These are phyloP conservation scores for Lipotes vexillifer DNA, from an alignment of 2,113 vertebrate genomes.

Conservation along the genomic window DNA sequence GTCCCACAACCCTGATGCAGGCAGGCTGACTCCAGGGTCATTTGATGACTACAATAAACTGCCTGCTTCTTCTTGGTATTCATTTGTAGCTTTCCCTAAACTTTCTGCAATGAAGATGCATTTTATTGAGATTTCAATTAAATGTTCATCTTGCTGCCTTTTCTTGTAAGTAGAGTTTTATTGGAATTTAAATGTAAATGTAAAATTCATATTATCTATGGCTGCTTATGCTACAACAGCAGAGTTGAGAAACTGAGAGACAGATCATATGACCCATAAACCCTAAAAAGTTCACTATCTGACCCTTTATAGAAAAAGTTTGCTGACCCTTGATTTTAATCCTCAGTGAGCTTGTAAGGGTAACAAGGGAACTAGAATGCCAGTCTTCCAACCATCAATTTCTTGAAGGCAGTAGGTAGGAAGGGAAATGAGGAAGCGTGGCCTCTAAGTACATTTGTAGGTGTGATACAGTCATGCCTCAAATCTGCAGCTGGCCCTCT, in stretches of 20 bases:
- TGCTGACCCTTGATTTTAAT: neutral
- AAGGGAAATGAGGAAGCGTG: neutral
- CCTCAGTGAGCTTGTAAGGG: neutral
- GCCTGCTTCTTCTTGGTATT: neutral
- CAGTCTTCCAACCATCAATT: neutral
- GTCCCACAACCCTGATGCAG: neutral
- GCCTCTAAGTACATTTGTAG: neutral
- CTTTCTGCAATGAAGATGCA: neutral
- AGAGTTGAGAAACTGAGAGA: neutral
- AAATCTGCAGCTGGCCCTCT: neutral
- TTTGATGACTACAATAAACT: neutral
- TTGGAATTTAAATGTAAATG: neutral
- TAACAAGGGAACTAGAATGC: neutral
- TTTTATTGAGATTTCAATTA: neutral
- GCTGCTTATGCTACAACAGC: neutral
- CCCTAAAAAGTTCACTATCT: neutral
- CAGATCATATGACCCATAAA: neutral
- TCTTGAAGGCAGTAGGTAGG: neutral
- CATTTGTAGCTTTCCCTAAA: neutral
- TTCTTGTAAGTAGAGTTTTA: neutral
- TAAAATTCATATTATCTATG: neutral
- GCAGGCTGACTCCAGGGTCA: neutral
- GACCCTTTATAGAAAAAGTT: neutral
- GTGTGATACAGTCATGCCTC: neutral
- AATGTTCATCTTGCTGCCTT: neutral